Evolutionary conservation across 2,888 invertebrate species (phyloP), one percentile per base, ranked within the genome.

Genomic region (Coronaproctus castanopsis): DNA sequence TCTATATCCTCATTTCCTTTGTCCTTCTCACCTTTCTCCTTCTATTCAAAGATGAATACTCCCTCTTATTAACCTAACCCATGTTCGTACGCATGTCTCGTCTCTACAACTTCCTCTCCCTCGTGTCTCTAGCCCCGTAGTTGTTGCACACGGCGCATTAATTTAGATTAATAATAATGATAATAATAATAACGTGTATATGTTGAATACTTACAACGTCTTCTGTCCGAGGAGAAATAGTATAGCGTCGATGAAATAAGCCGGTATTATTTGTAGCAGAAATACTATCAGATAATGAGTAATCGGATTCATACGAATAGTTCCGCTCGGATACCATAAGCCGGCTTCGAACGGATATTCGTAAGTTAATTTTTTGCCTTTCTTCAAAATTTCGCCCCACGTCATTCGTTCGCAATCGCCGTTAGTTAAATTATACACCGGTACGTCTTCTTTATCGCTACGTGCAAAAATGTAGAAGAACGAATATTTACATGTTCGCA

Each of bases 361-460:
- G 62, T 80, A 76, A 0, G 82, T 75, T 64, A 78, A 76, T 58
- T 75, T 67, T 1, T 76, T 75, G 23, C 80, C 78, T 61, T 79
- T 76, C 59, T 82, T 80, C 62, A 92, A 75, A 52, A 88, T 82
- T 59, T 82, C 78, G 1, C 85, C 85, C 96, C 96, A 97, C 0
- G 83, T 83, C 53, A 65, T 58, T 3, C 24, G 61, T 24, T 62
- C 55, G 8, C 62, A 54, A 21, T 65, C 64, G 1, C 62, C 64
- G 19, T 63, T 64, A 24, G 61, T 54, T n/a, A 63, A 56, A 21
- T 64, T 64, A 57, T 65, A 65, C 3, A 62, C 63, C 18, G 64
- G 63, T 5, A 61, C 55, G 20, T 50, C 52, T 19, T 62, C 52
- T 24, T 59, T 55, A 10, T 54, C 51, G n/a, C 10, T 24, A 54